phyloP scores from a whole-genome alignment of 2,797 vertebrate genomes.

The Argentina silus region DNA sequence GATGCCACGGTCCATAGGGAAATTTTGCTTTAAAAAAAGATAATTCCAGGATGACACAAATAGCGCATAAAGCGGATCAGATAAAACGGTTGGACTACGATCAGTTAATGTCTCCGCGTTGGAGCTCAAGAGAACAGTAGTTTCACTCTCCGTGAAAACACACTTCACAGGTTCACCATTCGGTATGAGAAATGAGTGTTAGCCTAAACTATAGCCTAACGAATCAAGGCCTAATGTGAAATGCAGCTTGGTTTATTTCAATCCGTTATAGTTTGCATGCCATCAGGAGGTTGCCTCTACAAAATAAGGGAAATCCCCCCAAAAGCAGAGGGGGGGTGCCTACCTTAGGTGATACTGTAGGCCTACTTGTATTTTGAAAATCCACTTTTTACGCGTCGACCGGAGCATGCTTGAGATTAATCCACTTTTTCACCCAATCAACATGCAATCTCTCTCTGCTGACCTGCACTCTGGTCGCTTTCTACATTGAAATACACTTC shows the following conservation, averaged over 20 bases:
- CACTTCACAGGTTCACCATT: neutral
- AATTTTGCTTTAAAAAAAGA: constrained; percentile 5
- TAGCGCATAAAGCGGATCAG: constrained; percentile 19
- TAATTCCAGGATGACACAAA: constrained; percentile 17
- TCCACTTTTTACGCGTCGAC: constrained; percentile 58
- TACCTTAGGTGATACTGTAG: constrained; percentile 19
- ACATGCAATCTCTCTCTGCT: constrained; percentile 56
- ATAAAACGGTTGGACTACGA: neutral
- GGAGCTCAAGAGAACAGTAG: neutral
- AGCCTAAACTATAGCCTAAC: neutral
- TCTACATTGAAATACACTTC: no score
- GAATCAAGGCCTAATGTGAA: neutral
- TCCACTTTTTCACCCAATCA: constrained; percentile 81
- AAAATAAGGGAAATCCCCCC: no score
- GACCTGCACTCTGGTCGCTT: constrained; percentile 24
- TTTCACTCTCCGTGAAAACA: neutral
- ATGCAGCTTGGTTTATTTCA: neutral
- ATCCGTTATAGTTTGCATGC: no score
- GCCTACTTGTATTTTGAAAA: constrained; percentile 55
- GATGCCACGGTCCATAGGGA: neutral
- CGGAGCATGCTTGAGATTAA: constrained; percentile 63
- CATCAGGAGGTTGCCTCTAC: no score
- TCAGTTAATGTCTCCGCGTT: neutral
- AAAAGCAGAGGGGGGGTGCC: no score
- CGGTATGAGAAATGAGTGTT: neutral